These are phyloP conservation scores for Rhinolophus sinicus DNA, from an alignment of 2,113 vertebrate species.

Conservation along the genomic window DNA sequence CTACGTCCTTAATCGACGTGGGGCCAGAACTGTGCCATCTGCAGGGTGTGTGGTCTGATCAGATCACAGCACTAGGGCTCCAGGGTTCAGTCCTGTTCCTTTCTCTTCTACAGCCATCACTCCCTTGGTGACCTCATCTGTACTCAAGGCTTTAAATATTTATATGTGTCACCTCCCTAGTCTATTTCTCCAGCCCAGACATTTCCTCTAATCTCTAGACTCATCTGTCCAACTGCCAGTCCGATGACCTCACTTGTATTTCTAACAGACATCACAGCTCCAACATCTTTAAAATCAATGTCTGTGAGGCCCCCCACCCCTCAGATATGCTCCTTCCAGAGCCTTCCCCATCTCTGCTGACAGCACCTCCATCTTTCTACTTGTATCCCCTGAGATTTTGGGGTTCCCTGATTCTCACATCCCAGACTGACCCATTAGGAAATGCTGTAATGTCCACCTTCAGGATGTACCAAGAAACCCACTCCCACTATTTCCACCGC, in stretches of 20 bases:
- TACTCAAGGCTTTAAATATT: background rate
- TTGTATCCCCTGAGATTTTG: background rate
- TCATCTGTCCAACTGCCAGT: background rate
- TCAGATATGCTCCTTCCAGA: background rate
- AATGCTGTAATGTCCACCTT: background rate
- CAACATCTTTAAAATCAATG: background rate
- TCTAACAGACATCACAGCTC: background rate
- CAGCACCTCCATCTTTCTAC: background rate
- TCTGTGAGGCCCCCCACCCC: background rate
- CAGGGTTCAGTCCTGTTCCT: background rate
- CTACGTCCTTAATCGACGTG: rapidly evolving
- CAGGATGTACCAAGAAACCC: background rate
- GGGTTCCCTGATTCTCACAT: background rate
- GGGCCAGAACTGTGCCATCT: rapidly evolving
- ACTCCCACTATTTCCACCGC: background rate
- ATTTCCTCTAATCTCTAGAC: background rate
- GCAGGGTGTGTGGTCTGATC: background rate
- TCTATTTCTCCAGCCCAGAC: background rate
- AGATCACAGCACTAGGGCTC: background rate
- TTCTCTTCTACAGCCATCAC: background rate
- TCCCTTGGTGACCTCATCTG: no score
- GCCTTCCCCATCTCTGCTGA: background rate
- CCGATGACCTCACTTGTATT: rapidly evolving
- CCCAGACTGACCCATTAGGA: background rate
- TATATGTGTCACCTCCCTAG: background rate